Conservation (phyloP, 2,113 vertebrate genomes). For the Apteryx mantelli region DNA sequence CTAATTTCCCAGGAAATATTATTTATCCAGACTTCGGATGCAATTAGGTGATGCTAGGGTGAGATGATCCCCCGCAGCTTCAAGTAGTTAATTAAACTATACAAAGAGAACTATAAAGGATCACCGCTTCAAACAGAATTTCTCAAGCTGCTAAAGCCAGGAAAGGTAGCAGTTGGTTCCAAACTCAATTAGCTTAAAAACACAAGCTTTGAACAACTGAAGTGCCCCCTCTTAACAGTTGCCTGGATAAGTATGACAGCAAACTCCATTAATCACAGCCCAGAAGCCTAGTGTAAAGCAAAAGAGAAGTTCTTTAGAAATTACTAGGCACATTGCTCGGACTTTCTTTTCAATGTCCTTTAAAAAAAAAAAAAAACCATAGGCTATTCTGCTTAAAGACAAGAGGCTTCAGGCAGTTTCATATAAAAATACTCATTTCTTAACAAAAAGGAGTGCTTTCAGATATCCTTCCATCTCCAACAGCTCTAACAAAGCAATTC, state of each 20-base stretch:
- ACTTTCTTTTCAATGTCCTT: background rate
- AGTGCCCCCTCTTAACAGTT: background rate
- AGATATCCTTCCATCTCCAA: background rate
- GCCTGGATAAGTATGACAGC: background rate
- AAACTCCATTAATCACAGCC: rapidly evolving
- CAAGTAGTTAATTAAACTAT: background rate
- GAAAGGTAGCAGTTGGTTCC: background rate
- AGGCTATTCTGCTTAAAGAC: background rate
- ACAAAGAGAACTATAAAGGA: background rate
- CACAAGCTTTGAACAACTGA: background rate
- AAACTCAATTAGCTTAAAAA: background rate
- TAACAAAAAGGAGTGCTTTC: background rate
- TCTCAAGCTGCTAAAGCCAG: background rate
- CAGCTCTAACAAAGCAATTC: background rate
- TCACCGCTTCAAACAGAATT: background rate
- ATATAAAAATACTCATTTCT: background rate
- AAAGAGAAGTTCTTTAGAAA: background rate
- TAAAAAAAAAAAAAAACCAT: background rate
- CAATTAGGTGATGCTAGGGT: rapidly evolving
- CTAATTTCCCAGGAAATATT: background rate
- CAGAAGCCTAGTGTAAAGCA: background rate
- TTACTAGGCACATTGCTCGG: background rate
- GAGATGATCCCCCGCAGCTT: background rate
- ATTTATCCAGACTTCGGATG: background rate
- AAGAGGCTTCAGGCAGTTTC: background rate